These are phyloP conservation scores for Sylvia atricapilla DNA, from an alignment of 2,113 vertebrate genomes.

Conservation along the genomic window DNA sequence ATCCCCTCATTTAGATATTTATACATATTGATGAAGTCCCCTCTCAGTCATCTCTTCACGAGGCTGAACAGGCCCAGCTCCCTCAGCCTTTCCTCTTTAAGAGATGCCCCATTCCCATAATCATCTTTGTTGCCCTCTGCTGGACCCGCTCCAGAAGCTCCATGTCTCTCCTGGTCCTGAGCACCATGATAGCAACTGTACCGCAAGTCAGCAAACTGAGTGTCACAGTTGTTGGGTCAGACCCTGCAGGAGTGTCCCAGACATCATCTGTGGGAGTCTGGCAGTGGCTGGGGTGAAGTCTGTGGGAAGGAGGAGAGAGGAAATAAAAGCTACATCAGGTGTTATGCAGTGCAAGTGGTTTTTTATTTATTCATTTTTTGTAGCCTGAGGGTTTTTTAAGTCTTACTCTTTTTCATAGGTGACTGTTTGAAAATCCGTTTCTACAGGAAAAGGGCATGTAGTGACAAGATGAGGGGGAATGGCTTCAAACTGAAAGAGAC, in stretches of 20 bases:
- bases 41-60: background rate
- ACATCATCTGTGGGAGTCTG: fast-evolving
- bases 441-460: background rate
- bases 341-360: background rate
- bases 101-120: background rate
- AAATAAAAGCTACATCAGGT: no score
- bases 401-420: background rate
- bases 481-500: background rate
- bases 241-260: background rate
- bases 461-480: background rate
- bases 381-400: background rate
- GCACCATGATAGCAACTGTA: background rate
- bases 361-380: background rate
- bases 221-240: background rate
- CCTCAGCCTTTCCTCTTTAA: background rate
- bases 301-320: background rate
- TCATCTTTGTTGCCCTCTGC: background rate
- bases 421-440: background rate
- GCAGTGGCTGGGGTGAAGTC: background rate
- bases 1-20: background rate
- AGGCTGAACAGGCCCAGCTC: background rate
- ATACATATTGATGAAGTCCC: no score
- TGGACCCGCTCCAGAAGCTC: background rate
- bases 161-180: background rate
- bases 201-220: no score